Conservation (phyloP, 2,888 invertebrate species). For the Unio delphinus region DNA sequence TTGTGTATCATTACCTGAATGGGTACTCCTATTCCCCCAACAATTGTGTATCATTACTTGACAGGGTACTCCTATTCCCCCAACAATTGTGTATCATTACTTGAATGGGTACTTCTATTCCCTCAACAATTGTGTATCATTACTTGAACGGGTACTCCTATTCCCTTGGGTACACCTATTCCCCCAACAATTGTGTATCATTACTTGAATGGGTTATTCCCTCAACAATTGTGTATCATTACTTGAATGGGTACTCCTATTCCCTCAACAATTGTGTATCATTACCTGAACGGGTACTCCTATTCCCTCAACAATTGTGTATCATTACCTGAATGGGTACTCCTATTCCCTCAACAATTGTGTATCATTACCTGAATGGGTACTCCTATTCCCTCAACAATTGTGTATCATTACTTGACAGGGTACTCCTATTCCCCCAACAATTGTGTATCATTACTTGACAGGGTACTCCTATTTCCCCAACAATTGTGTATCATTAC, state of each 20-base stretch:
- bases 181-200: neutral
- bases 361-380: neutral
- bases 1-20: constrained; percentile 77
- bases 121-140: neutral
- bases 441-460: too few species aligned
- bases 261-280: neutral
- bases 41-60: constrained; percentile 17
- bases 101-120: neutral
- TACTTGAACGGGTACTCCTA: constrained; percentile 87
- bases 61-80: constrained; percentile 73
- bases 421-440: constrained; percentile 79
- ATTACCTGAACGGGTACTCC: neutral
- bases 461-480: constrained; percentile 79
- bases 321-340: constrained; percentile 81
- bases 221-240: constrained; percentile 75
- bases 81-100: constrained; percentile 61
- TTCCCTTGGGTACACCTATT: too few species aligned
- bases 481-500: too few species aligned
- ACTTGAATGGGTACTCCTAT: neutral
- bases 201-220: constrained; percentile 85
- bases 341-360: constrained; percentile 78
- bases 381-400: neutral
- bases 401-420: constrained; percentile 77
- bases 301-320: neutral
- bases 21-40: constrained; percentile 82